phyloP scores from a whole-genome alignment of 2,797 vertebrate species.

The Remorina albescens region DNA sequence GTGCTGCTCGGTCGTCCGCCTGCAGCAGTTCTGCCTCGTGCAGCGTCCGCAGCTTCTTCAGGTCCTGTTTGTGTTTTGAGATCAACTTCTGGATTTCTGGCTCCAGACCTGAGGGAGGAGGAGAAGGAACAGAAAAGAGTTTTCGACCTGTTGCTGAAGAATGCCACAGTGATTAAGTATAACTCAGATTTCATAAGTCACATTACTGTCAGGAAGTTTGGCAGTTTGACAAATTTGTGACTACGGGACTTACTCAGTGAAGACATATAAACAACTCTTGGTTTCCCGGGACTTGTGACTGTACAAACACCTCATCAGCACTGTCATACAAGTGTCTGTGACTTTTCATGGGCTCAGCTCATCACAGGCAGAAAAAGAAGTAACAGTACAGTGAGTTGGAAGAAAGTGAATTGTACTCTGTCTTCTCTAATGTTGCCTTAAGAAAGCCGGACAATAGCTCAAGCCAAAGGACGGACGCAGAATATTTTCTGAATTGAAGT shows the following conservation, averaged over 20 bases:
- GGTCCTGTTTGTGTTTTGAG: constrained; percentile 92
- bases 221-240: accelerated
- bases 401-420: not conserved
- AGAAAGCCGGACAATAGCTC: not conserved
- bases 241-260: not conserved
- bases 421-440: not conserved
- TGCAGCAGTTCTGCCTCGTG: constrained; percentile 93
- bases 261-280: constrained; percentile 9
- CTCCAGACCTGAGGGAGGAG: constrained; percentile 88
- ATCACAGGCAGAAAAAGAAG: not conserved
- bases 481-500: not conserved
- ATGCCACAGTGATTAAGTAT: not conserved
- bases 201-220: not conserved
- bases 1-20: constrained; percentile 88
- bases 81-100: constrained; percentile 97
- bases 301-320: not conserved
- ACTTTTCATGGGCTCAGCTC: constrained; percentile 15
- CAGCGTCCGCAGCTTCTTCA: constrained; percentile 88
- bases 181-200: not conserved
- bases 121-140: not conserved
- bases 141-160: not conserved
- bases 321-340: not conserved
- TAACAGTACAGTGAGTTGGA: not conserved
- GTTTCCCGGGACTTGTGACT: not conserved
- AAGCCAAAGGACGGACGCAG: not conserved